A percentile compares a stretch with the other conserved stretches of the same genome.
These are phyloP conservation scores for Deroptyus accipitrinus DNA, from an alignment of 2,113 vertebrate species.

Conservation along the genomic window DNA sequence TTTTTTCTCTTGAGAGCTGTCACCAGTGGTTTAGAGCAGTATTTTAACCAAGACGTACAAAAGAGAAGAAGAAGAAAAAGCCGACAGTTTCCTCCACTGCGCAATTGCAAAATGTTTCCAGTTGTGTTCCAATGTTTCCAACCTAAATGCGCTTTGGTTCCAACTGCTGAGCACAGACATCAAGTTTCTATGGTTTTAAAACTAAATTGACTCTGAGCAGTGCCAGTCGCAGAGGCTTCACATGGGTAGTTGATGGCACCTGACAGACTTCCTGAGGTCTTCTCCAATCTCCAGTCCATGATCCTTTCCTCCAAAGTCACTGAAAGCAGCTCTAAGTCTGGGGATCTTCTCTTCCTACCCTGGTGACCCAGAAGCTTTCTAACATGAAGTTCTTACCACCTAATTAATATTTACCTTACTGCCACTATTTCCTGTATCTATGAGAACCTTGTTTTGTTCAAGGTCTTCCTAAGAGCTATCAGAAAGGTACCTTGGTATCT, in stretches of 20 bases:
- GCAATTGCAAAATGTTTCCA: constrained; percentile 27
- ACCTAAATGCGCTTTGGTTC: background rate
- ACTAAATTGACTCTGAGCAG: background rate
- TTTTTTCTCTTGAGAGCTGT: background rate
- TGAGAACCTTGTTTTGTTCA: background rate
- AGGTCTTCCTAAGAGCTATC: background rate
- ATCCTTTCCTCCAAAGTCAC: background rate
- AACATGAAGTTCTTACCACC: background rate
- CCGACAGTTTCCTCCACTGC: background rate
- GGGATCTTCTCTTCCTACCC: background rate
- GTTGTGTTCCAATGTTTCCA: background rate
- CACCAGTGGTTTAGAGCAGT: constrained; percentile 2
- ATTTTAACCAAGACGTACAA: constrained; percentile 25
- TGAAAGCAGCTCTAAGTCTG: background rate
- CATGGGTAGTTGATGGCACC: background rate
- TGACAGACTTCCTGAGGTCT: background rate
- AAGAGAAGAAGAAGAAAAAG: background rate
- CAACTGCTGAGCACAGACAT: background rate
- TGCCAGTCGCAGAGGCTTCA: background rate
- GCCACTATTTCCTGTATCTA: background rate
- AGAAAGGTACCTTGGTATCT: background rate
- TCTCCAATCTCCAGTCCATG: background rate
- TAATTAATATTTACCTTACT: background rate
- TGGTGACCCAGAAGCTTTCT: background rate
- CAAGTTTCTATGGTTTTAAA: constrained; percentile 23